These are phyloP conservation scores for Electrona antarctica DNA, from an alignment of 2,113 vertebrate species.

Conservation along the genomic window DNA sequence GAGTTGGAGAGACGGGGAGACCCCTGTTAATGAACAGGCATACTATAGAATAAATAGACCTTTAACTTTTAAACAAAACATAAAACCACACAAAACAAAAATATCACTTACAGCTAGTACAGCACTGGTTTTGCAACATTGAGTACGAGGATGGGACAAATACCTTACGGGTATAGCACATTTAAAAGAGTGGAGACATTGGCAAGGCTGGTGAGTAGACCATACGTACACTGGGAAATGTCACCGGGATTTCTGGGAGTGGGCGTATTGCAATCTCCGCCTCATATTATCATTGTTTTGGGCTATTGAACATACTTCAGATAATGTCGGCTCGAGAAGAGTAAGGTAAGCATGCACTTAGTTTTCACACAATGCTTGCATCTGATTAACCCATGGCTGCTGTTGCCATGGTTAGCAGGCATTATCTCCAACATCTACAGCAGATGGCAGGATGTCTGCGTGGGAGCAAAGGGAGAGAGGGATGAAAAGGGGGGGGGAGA, in stretches of 20 bases:
- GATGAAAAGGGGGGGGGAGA: not conserved
- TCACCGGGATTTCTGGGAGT: slow-evolving; percentile 47
- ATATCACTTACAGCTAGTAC: too few species aligned
- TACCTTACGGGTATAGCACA: too few species aligned
- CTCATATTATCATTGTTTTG: slow-evolving; percentile 49
- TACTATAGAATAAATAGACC: too few species aligned
- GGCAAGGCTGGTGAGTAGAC: too few species aligned
- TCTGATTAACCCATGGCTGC: slow-evolving; percentile 56
- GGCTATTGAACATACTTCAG: slow-evolving; percentile 27
- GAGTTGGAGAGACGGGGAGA: too few species aligned
- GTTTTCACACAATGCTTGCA: slow-evolving; percentile 53
- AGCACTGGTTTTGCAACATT: too few species aligned
- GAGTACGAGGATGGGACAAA: too few species aligned
- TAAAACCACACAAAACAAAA: too few species aligned
- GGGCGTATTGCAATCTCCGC: slow-evolving; percentile 42
- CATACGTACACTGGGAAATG: too few species aligned
- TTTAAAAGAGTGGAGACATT: too few species aligned
- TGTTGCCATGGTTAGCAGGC: slow-evolving; percentile 35
- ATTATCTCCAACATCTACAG: slow-evolving; percentile 45
- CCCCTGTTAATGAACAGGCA: too few species aligned
- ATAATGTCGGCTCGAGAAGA: slow-evolving; percentile 36
- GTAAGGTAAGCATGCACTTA: slow-evolving; percentile 17
- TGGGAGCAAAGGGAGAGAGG: slow-evolving; percentile 23
- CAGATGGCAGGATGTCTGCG: slow-evolving; percentile 46
- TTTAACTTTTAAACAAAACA: too few species aligned